A percentile compares a stretch with the other conserved stretches of the same genome.
Conservation (phyloP, 2,797 vertebrate genomes). For the Argentina silus region DNA sequence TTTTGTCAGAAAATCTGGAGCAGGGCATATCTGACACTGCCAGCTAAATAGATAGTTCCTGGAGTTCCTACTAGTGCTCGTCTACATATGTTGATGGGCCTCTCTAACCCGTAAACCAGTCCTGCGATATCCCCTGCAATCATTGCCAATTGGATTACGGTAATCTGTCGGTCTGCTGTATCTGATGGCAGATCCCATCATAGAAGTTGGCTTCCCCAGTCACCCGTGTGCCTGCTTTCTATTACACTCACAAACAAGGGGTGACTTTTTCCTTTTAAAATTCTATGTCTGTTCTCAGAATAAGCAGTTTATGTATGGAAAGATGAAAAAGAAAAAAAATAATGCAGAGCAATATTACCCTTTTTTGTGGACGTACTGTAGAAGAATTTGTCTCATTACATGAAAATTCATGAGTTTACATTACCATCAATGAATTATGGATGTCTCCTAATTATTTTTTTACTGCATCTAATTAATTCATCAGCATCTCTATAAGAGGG, state of each 20-base stretch:
- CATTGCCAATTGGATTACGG: conserved; percentile 23
- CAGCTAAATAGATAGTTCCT: background rate
- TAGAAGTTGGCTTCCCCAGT: background rate
- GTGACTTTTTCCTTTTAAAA: background rate
- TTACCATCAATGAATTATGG: conserved; percentile 45
- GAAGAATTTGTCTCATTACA: conserved; percentile 22
- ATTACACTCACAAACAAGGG: conserved; percentile 14
- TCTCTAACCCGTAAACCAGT: conserved; percentile 27
- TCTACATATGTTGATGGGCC: conserved; percentile 16
- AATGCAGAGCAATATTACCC: background rate
- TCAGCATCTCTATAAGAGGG: conserved; percentile 13
- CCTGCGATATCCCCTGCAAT: conserved; percentile 2
- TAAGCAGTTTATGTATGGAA: conserved; percentile 7
- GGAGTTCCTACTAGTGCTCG: background rate
- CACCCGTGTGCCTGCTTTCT: background rate
- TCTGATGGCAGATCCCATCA: conserved; percentile 21
- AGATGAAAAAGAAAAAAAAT: background rate
- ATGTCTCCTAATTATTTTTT: conserved; percentile 52
- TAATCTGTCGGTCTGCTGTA: conserved; percentile 30
- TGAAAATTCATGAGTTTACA: conserved; percentile 48
- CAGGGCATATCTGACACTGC: background rate
- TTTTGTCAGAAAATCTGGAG: too few species aligned
- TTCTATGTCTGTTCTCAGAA: conserved; percentile 9
- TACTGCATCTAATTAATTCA: conserved; percentile 47
- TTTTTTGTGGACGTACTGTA: conserved; percentile 15